A percentile compares a stretch with the other conserved stretches of the same genome.
Evolutionary conservation across 2,888 invertebrate species (phyloP).

Genomic region (Crocallis elinguaria): DNA sequence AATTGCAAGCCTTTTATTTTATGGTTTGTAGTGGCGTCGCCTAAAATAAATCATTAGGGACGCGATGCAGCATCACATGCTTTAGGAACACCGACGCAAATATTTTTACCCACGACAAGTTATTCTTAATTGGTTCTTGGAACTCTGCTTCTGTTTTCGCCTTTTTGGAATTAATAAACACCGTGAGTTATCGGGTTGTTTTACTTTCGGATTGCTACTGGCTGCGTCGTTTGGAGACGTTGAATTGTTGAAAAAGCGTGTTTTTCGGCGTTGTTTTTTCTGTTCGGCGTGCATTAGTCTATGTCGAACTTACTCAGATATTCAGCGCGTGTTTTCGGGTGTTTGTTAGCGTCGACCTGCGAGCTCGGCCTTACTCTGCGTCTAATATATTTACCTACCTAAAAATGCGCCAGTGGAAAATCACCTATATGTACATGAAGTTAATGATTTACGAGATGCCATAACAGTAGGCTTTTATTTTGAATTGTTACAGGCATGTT

Average conservation of each 20-base stretch:
- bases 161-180: background rate
- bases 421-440: conserved; percentile 44
- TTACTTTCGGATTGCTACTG: conserved; percentile 3
- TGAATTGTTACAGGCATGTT: conserved; percentile 42
- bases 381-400: conserved; percentile 51
- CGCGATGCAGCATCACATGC: conserved; percentile 50
- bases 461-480: conserved; percentile 49
- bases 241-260: conserved; percentile 1
- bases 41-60: conserved; percentile 67
- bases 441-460: conserved; percentile 49
- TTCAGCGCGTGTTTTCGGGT: conserved; percentile 49
- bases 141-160: conserved; percentile 29
- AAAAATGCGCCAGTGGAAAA: conserved; percentile 57
- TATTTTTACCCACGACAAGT: conserved; percentile 49
- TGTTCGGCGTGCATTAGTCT: conserved; percentile 35
- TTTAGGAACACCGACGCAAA: conserved; percentile 45
- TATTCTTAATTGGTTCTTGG: conserved; percentile 61
- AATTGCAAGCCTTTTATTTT: background rate
- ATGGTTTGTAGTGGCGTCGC: background rate
- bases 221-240: background rate
- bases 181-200: background rate
- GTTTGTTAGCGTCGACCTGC: conserved; percentile 57
- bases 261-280: background rate
- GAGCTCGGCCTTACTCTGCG: conserved; percentile 52
- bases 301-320: conserved; percentile 29